phyloP scores from a whole-genome alignment of 1,140 invertebrate species.

The Euwallacea fornicatus region DNA sequence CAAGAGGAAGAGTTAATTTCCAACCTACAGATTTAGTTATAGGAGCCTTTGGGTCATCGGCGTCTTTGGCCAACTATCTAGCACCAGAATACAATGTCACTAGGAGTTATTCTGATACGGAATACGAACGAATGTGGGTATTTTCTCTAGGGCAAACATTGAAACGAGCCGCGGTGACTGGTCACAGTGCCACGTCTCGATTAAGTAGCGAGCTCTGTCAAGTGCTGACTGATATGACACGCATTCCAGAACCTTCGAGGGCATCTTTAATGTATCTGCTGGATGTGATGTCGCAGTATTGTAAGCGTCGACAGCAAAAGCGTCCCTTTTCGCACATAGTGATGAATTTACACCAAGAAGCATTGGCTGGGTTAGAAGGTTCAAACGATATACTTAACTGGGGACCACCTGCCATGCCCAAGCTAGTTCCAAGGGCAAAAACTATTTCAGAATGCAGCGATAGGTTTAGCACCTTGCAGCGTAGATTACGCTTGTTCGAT shows the following conservation, averaged over 20 bases:
- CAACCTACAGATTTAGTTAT: constrained; percentile 35
- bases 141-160: constrained; percentile 61
- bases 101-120: constrained; percentile 59
- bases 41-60: constrained; percentile 54
- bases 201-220: constrained; percentile 58
- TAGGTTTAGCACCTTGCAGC: background rate
- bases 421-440: constrained; percentile 44
- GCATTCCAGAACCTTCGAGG: constrained; percentile 49
- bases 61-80: constrained; percentile 57
- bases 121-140: constrained; percentile 67
- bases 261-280: constrained; percentile 63
- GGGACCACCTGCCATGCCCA: constrained; percentile 52
- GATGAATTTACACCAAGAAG: constrained; percentile 64
- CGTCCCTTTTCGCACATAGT: constrained; percentile 64
- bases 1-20: constrained; percentile 57
- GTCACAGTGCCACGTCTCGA: constrained; percentile 55
- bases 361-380: constrained; percentile 50
- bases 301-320: constrained; percentile 57
- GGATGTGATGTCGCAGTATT: constrained; percentile 64
- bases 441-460: constrained; percentile 32
- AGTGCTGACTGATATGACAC: constrained; percentile 60
- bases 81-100: constrained; percentile 61
- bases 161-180: constrained; percentile 57
- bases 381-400: constrained; percentile 45
- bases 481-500: background rate